Evolutionary conservation across 2,113 vertebrate species (phyloP).

Genomic region (Tyto alba): DNA sequence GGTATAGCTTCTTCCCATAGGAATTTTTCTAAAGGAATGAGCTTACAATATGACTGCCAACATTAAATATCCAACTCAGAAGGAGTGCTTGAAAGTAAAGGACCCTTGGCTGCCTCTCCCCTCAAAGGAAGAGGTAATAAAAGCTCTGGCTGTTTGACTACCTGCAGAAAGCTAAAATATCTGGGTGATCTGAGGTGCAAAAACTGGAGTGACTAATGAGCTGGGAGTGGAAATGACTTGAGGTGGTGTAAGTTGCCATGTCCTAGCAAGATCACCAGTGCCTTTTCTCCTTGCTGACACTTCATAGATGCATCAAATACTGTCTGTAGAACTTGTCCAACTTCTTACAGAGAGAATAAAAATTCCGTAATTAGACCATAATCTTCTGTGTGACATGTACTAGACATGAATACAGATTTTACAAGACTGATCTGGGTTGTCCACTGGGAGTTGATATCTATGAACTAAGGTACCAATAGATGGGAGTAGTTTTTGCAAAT

Average conservation of each 20-base stretch:
- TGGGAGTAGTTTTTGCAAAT: neutral
- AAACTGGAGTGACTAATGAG: neutral
- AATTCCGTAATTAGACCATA: neutral
- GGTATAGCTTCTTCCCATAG: neutral
- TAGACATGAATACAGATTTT: neutral
- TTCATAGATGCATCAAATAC: neutral
- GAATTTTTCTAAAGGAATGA: slow-evolving; percentile 23
- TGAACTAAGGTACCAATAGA: neutral
- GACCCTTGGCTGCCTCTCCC: neutral
- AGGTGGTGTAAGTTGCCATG: neutral
- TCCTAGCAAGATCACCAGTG: neutral
- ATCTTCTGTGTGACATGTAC: neutral
- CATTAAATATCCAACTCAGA: slow-evolving; percentile 24
- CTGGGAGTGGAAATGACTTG: neutral
- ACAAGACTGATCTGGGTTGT: neutral
- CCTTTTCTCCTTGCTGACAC: neutral
- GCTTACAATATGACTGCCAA: slow-evolving; percentile 8
- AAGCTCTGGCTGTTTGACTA: neutral
- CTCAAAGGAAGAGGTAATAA: neutral
- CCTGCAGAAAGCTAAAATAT: neutral
- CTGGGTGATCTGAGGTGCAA: neutral
- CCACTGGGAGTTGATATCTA: neutral
- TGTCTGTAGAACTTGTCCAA: neutral
- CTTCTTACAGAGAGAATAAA: neutral
- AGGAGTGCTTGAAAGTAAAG: slow-evolving; percentile 13